These are phyloP conservation scores for Glossophaga mutica DNA, from an alignment of 2,797 vertebrate species.

Conservation along the genomic window DNA sequence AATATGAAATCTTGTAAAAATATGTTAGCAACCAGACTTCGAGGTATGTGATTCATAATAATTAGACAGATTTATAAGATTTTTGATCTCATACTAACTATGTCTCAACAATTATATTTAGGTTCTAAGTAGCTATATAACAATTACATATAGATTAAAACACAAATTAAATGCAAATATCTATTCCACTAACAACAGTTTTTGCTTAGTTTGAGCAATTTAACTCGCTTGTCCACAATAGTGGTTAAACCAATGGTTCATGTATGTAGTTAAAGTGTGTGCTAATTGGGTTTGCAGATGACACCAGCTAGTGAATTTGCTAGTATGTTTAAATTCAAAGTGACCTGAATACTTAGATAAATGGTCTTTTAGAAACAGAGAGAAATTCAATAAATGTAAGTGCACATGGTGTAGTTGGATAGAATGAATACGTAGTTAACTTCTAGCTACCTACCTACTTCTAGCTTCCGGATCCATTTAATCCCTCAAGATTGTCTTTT, in stretches of 20 bases:
- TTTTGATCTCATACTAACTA: conserved; percentile 40
- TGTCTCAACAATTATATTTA: not conserved
- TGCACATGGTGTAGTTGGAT: not conserved
- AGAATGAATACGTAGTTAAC: not conserved
- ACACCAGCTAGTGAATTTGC: conserved; percentile 17
- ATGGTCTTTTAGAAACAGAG: not conserved
- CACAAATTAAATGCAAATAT: conserved; percentile 27
- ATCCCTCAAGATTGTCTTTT: not conserved
- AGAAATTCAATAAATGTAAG: not conserved
- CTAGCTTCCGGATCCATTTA: not conserved
- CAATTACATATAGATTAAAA: conserved; percentile 20
- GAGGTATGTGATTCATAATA: conserved; percentile 22
- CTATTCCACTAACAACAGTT: not conserved
- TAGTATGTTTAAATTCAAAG: conserved; percentile 9
- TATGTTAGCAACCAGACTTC: not conserved
- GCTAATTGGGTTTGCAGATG: conserved; percentile 11
- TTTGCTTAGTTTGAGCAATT: conserved; percentile 31
- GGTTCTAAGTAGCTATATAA: not conserved
- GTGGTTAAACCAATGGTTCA: not conserved
- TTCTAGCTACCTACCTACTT: not conserved
- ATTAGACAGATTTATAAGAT: conserved; percentile 5
- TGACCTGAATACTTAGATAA: not conserved
- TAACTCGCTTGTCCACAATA: not conserved
- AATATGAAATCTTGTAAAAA: not conserved
- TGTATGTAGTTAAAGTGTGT: conserved; percentile 15